phyloP scores from a whole-genome alignment of 2,113 vertebrate genomes.

The Xenopus tropicalis region DNA sequence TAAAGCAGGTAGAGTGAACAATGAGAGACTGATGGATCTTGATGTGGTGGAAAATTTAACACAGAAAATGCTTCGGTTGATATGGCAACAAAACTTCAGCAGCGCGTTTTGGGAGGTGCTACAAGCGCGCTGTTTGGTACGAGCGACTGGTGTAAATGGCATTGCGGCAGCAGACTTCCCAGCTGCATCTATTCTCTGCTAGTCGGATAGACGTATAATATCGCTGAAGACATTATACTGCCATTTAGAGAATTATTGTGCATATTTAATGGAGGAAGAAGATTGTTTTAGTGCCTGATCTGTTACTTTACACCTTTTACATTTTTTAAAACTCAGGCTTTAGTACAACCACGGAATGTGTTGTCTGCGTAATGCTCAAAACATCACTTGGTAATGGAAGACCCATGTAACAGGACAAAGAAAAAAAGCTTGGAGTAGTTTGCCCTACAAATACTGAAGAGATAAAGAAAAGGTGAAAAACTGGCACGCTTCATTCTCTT shows the following conservation, averaged over 20 bases:
- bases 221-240: not conserved
- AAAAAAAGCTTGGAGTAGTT: no score
- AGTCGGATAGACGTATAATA: conserved; percentile 12
- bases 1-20: conserved; percentile 2
- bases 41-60: conserved; percentile 10
- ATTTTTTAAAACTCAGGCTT: conserved; percentile 35
- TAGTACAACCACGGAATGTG: conserved; percentile 12
- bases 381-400: conserved; percentile 25
- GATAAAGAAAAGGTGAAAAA: not conserved
- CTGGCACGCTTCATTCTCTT: not conserved
- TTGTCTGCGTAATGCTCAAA: not conserved
- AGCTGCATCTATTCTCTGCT: conserved; percentile 13
- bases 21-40: conserved; percentile 13
- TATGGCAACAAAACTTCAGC: conserved; percentile 16
- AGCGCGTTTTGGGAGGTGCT: not conserved
- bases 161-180: not conserved
- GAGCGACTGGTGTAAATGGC: conserved; percentile 22
- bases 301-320: conserved; percentile 38
- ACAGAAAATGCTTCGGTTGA: conserved; percentile 27
- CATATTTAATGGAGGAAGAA: conserved; percentile 19
- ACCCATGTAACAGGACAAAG: conserved; percentile 7
- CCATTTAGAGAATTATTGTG: conserved; percentile 9
- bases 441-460: not conserved
- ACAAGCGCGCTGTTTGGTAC: not conserved
- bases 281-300: conserved; percentile 36